These are phyloP conservation scores for Plectus sambesii DNA, from an alignment of 1,140 invertebrate genomes.

Conservation along the genomic window DNA sequence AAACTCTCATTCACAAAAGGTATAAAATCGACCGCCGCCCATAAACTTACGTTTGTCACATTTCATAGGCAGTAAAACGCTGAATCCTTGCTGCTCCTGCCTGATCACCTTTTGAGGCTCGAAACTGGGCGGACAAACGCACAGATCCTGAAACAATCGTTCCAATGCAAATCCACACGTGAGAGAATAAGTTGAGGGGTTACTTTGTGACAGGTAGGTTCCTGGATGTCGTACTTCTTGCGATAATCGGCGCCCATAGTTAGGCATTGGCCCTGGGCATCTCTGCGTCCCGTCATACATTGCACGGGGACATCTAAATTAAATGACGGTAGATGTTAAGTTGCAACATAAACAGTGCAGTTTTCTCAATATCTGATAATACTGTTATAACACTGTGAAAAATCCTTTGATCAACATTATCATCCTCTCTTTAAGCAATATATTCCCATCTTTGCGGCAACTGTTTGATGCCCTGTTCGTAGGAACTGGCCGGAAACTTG, in stretches of 20 bases:
- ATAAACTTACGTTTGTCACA: slow-evolving; percentile 36
- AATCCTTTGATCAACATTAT: too few relatives aligned
- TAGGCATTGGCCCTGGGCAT: slow-evolving; percentile 24
- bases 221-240: slow-evolving; percentile 27
- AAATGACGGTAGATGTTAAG: slow-evolving; percentile 6
- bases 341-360: too few relatives aligned
- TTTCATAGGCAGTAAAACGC: slow-evolving; percentile 36
- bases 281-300: slow-evolving; percentile 21
- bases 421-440: too few relatives aligned
- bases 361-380: too few relatives aligned
- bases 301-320: slow-evolving; percentile 29
- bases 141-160: slow-evolving; percentile 24
- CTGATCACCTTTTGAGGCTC: slow-evolving; percentile 18
- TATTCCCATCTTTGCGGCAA: too few relatives aligned
- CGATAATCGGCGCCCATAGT: slow-evolving; percentile 35
- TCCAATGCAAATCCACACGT: slow-evolving; percentile 7
- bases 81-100: slow-evolving; percentile 26
- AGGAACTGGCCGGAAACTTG: too few relatives aligned
- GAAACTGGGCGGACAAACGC: slow-evolving; percentile 39
- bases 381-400: too few relatives aligned
- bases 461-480: too few relatives aligned
- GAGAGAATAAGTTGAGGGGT: neutral
- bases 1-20: too few relatives aligned
- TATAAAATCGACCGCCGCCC: slow-evolving; percentile 1
- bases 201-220: slow-evolving; percentile 33